Evolutionary conservation across 2,888 invertebrate genomes (phyloP), one percentile per base, ranked within the genome.

Genomic region (Noctuana brunneofusca): DNA sequence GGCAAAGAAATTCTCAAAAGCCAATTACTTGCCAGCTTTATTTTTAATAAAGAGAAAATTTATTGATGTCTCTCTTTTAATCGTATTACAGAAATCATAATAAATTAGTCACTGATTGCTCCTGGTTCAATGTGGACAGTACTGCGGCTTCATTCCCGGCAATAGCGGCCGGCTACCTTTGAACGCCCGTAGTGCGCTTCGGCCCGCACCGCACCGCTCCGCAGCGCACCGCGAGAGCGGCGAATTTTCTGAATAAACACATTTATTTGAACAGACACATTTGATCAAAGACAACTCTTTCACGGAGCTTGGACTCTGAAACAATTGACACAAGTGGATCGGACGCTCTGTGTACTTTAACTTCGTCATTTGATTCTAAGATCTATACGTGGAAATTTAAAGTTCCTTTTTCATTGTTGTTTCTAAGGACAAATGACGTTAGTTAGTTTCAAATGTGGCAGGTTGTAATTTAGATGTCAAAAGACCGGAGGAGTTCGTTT

Each of bases 321-420:
- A 76, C 75, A 78, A 84, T 89, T 89, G 86, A 87, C 88, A 87
- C 89, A 88, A 87, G 86, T 88, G 89, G 78, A 72, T 76, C 72
- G 72, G 59, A 67, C 72, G 70, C 74, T 66, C 64, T 72, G 65
- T 69, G 71, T 64, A 71, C 67, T 71, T 64, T 56, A n/a, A 27
- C n/a, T 20, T 32, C 30, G 62, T 65, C 64, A 65, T 66, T 50
- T 53, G 60, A 76, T 75, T 73, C 67, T 69, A 64, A 65, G 66
- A 66, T 74, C 63, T 81, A 78, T 71, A 18, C 0, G 3, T 18
- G 46, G 9, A 18, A 20, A 12, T 53, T 12, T 81, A 85, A 66
- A 71, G 82, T 71, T 52, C 65, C 48, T 60, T 70, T 73, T 79
- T 74, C 70, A 79, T 76, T 75, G 76, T 70, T 43, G 49, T 56